Evolutionary conservation across 2,888 invertebrate genomes (phyloP).

Genomic region (Trypoxylon attenuatum): DNA sequence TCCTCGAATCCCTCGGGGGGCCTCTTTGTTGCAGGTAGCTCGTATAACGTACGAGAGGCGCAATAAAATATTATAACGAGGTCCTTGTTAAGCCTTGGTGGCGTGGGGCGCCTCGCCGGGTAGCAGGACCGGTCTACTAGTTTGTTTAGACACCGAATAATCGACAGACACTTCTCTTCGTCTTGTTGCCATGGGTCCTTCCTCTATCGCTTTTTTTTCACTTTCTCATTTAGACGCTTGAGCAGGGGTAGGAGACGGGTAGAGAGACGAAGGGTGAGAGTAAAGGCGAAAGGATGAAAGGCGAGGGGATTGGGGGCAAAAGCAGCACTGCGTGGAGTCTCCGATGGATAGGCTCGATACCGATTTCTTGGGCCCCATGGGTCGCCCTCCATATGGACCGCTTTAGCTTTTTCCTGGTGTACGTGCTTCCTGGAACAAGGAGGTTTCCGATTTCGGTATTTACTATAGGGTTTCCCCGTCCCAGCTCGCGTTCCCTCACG

Average conservation of each 20-base stretch:
- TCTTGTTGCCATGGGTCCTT: constrained; percentile 39
- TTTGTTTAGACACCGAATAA: constrained; percentile 74
- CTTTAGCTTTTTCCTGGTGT: constrained; percentile 24
- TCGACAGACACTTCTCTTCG: constrained; percentile 66
- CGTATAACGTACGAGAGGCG: constrained; percentile 35
- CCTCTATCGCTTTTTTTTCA: constrained; percentile 28
- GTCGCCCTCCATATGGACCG: constrained; percentile 55
- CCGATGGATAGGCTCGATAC: constrained; percentile 45
- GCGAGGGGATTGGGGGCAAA: no score
- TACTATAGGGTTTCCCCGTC: constrained; percentile 39
- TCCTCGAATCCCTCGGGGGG: background rate
- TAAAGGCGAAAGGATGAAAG: no score
- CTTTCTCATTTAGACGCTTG: constrained; percentile 34
- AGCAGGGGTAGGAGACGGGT: no score
- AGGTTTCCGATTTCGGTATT: constrained; percentile 59
- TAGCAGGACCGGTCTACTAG: constrained; percentile 58
- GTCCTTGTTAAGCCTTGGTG: constrained; percentile 70
- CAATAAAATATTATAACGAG: constrained; percentile 74
- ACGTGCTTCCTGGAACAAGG: constrained; percentile 48
- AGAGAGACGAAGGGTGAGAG: no score
- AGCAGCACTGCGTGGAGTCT: no score
- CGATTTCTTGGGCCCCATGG: constrained; percentile 35
- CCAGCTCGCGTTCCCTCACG: constrained; percentile 13
- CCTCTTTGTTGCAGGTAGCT: constrained; percentile 6
- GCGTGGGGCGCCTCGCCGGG: constrained; percentile 39